Evolutionary conservation across 2,113 vertebrate genomes (phyloP).

Genomic region (Notechis scutatus): DNA sequence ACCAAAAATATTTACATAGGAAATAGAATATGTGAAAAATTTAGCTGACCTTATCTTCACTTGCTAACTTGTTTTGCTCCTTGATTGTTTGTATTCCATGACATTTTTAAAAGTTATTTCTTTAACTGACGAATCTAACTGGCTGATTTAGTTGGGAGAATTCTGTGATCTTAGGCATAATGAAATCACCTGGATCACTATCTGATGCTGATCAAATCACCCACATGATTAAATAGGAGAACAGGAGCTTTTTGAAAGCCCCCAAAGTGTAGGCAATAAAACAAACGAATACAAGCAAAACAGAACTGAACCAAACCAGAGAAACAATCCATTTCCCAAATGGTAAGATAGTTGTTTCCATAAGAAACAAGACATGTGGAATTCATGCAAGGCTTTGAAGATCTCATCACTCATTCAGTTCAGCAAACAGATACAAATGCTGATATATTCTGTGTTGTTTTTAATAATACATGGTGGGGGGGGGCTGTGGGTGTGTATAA

Average conservation of each 20-base stretch:
- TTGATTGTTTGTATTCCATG: background rate
- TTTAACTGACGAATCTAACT: background rate
- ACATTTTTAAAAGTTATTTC: background rate
- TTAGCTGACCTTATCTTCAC: background rate
- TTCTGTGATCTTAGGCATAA: background rate
- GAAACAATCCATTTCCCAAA: background rate
- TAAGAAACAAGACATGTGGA: constrained; percentile 27
- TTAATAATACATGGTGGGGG: constrained; percentile 34
- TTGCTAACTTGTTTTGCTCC: background rate
- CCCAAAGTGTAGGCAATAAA: constrained; percentile 24
- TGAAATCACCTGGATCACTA: background rate
- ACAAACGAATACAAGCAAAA: constrained; percentile 15
- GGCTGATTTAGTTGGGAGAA: background rate
- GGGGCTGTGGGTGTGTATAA: background rate
- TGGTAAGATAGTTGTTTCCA: constrained; percentile 48
- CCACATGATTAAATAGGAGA: constrained; percentile 34
- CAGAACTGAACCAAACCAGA: background rate
- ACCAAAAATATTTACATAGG: background rate
- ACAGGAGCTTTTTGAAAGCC: constrained; percentile 58
- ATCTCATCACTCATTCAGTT: constrained; percentile 64
- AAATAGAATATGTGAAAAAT: background rate
- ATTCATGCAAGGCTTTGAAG: constrained; percentile 52
- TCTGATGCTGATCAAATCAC: background rate
- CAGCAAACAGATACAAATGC: constrained; percentile 61
- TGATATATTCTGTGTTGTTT: constrained; percentile 40